A percentile compares a stretch with the other conserved stretches of the same genome.
Conservation (phyloP, 2,797 vertebrate genomes). For the Otus scops region DNA sequence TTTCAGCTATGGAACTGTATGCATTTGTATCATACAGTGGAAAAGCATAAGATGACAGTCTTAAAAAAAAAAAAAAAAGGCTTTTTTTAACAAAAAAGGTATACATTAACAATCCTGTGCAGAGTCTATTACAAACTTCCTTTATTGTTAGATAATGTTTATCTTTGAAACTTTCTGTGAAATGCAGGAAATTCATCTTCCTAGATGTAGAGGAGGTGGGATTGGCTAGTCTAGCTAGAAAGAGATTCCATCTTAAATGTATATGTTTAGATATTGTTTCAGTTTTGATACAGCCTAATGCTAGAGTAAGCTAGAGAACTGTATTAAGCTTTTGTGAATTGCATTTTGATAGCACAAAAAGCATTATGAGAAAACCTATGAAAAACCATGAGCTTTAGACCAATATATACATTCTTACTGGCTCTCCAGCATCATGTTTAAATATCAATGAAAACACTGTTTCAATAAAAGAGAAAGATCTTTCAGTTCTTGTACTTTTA, state of each 20-base stretch:
- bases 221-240: not conserved
- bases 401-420: not conserved
- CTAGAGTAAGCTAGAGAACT: not conserved
- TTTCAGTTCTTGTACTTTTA: not conserved
- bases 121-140: not conserved
- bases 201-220: not conserved
- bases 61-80: not conserved
- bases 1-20: not conserved
- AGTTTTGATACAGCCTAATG: not conserved
- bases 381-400: not conserved
- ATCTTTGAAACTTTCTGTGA: not conserved
- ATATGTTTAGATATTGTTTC: not conserved
- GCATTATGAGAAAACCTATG: not conserved
- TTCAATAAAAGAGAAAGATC: not conserved
- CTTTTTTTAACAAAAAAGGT: not conserved
- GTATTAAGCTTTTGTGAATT: not conserved
- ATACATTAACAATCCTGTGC: not conserved
- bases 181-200: not conserved
- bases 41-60: not conserved
- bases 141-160: not conserved
- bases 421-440: not conserved
- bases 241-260: not conserved
- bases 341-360: not conserved
- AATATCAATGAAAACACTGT: not conserved
- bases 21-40: accelerated